These are phyloP conservation scores for Propsilocerus akamusi DNA, from an alignment of 1,140 invertebrate species.

Conservation along the genomic window DNA sequence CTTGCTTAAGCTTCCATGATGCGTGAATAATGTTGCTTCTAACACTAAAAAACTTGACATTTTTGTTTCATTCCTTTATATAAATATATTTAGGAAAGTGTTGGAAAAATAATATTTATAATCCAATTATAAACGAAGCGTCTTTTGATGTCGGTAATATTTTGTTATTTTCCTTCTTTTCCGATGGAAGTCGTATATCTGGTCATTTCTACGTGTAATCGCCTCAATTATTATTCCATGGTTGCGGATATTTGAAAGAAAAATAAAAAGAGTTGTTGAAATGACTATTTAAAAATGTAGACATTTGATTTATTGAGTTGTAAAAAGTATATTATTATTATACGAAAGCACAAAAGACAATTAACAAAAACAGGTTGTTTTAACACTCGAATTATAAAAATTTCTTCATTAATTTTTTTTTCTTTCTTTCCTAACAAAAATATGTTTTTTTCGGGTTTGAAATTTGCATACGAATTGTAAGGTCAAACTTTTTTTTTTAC, in stretches of 20 bases:
- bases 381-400: background rate
- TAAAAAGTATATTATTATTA: too few species aligned
- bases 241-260: background rate
- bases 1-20: slow-evolving; percentile 3
- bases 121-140: background rate
- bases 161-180: too few species aligned
- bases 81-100: background rate
- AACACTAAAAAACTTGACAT: slow-evolving; percentile 3
- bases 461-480: background rate
- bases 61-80: background rate
- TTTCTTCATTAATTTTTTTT: background rate
- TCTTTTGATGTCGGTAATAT: too few species aligned
- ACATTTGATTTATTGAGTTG: too few species aligned
- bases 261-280: slow-evolving; percentile 1
- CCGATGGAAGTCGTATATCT: too few species aligned
- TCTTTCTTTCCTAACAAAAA: background rate
- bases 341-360: background rate
- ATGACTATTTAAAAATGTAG: too few species aligned
- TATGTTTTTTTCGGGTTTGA: background rate
- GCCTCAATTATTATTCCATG: slow-evolving; percentile 1
- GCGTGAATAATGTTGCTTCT: background rate
- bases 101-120: slow-evolving; percentile 3
- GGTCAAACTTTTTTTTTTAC: background rate
- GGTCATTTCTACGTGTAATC: too few species aligned
- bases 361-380: slow-evolving; percentile 1